phyloP scores from a whole-genome alignment of 1,140 invertebrate species.

The Eciton burchellii region DNA sequence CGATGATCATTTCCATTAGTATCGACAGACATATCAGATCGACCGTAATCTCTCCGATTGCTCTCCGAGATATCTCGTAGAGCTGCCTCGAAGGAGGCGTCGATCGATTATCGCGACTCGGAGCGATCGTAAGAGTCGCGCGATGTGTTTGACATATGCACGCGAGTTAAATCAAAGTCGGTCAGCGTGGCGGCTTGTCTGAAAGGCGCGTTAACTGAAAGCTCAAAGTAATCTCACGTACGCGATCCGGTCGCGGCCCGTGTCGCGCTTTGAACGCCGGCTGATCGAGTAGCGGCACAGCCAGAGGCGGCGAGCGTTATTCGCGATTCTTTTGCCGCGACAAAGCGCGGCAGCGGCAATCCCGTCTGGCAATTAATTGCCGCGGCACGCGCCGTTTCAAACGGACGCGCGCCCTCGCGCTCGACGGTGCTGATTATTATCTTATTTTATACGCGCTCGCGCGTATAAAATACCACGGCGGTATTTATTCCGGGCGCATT shows the following conservation, averaged over 20 bases:
- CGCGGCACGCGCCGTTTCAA: neutral
- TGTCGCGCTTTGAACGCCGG: conserved; percentile 33
- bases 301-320: conserved; percentile 37
- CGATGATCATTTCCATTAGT: neutral
- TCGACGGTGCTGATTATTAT: conserved; percentile 40
- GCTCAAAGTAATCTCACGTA: conserved; percentile 73
- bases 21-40: conserved; percentile 19
- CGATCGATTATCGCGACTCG: conserved; percentile 66
- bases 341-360: conserved; percentile 46
- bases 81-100: conserved; percentile 60
- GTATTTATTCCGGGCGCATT: conserved; percentile 12
- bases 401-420: conserved; percentile 1
- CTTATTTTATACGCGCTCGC: conserved; percentile 39
- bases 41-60: neutral
- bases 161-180: conserved; percentile 77
- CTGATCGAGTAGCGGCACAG: conserved; percentile 27
- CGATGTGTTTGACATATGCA: conserved; percentile 75
- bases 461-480: neutral
- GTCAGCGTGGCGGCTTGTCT: conserved; percentile 62
- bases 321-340: conserved; percentile 25
- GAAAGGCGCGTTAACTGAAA: conserved; percentile 64
- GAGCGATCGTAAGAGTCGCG: conserved; percentile 65
- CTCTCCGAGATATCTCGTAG: conserved; percentile 63
- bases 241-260: conserved; percentile 53
- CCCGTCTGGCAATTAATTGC: conserved; percentile 48